Percentiles rank a stretch among this genome's conserved stretches.
Conservation (phyloP, 2,797 vertebrate species). For the Macroramphosus scolopax region DNA sequence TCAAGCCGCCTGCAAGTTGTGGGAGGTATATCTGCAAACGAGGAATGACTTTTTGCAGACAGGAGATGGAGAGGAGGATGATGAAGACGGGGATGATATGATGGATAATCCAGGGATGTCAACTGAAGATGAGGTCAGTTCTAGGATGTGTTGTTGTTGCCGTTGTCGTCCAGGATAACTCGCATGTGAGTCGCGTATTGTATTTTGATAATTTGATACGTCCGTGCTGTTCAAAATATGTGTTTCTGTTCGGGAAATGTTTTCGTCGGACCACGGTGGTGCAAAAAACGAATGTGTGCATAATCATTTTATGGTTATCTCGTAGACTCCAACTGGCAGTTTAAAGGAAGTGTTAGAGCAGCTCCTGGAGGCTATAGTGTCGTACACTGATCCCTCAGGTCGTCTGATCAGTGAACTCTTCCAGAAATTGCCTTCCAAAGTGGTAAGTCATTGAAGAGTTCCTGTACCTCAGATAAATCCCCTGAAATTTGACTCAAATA, state of each 20-base stretch:
- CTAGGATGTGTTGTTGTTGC: no score
- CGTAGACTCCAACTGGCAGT: slow-evolving; percentile 84
- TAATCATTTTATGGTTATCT: slow-evolving; percentile 5
- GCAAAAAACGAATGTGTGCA: no score
- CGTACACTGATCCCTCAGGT: slow-evolving; percentile 89
- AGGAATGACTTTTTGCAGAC: slow-evolving; percentile 93
- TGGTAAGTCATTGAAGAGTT: slow-evolving; percentile 77
- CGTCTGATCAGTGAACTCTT: slow-evolving; percentile 93
- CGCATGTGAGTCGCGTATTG: no score
- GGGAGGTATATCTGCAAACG: slow-evolving; percentile 91
- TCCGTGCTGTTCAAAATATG: no score
- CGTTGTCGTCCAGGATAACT: no score
- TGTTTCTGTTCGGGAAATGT: no score
- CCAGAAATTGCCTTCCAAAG: slow-evolving; percentile 98
- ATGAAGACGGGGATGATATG: slow-evolving; percentile 88
- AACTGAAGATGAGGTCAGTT: slow-evolving; percentile 83
- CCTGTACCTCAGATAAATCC: background rate
- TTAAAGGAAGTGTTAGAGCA: slow-evolving; percentile 95
- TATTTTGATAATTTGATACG: no score
- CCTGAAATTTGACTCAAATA: no score
- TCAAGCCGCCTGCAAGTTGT: slow-evolving; percentile 90
- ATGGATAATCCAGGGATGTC: slow-evolving; percentile 86
- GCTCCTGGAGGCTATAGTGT: slow-evolving; percentile 91
- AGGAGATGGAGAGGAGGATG: slow-evolving; percentile 84
- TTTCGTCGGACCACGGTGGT: no score